Base-by-base conservation (phyloP, 1,140 invertebrate species). In the Hirudo medicinalis region DNA sequence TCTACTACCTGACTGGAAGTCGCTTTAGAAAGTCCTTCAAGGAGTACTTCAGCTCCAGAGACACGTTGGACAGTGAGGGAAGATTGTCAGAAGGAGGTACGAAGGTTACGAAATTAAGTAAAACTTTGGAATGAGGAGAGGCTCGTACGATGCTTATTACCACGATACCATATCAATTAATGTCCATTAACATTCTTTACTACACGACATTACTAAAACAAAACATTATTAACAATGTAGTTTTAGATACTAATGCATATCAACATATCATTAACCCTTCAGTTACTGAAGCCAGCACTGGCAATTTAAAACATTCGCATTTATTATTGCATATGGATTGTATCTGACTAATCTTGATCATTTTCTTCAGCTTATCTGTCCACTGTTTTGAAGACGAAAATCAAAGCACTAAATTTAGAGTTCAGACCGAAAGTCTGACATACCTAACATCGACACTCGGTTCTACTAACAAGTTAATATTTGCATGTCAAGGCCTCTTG, bases 1-100 rank as follows among this genome's bases (percentile, higher is more conserved):
- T 70, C n/a, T 70, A 70, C 25, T 70, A 53, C 19, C 19, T 70
- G 20, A 25, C 49, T 15, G 69, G 69, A n/a, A 70, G 32, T n/a
- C 40, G 53, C 40, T 70, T 70, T 54, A 36, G 69, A 32, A 25
- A 53, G 29, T 22, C 69, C n/a, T 25, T 70, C 22, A 53, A 49
- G 32, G 69, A 49, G 17, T 20, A 27, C 40, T 70, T 70, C 25
- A 36, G 6, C 8, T 63, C n/a, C 36, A 43, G 22, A 54, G 43
- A 25, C 17, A 22, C 29, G 19, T 20, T 25, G 69, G 22, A 22
- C 22, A 70, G 49, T 11, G 29, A 49, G 27, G 40, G n/a, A 20
- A 25, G n/a, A 25, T 25, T n/a, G n/a, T 36, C 22, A 36, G 22
- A 68, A 27, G 67, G 60, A 32, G 60, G 67, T 68, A 29, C 67